Base-by-base conservation (phyloP, 1,140 invertebrate genomes). In the Lordiphosa collinella region DNA sequence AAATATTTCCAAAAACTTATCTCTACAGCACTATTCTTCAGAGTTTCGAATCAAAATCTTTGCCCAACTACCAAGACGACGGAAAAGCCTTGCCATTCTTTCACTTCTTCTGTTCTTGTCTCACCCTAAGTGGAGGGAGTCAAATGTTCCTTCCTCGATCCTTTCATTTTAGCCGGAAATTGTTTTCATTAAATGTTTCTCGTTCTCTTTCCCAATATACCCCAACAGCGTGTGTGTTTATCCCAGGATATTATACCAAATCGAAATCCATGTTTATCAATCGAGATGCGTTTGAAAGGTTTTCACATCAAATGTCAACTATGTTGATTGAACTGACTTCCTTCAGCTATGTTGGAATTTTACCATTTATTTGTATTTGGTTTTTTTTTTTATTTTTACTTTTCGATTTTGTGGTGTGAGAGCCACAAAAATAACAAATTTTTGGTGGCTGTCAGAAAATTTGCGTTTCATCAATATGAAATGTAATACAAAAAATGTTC, bases 321-420 rank as follows among this genome's bases (percentile, higher is more conserved):
- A 56, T 79, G 62, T 63, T 75, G 72, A 75, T 76, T 71, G 73
- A 71, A 76, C 52, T 35, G 61, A 60, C 60, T 63, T 7, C n/a
- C n/a, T 48, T 5, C 38, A 41, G 35, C 35, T n/a, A 50, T 35
- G 54, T 59, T 63, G 59, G 37, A 32, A 54, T 60, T 67, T 59
- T 22, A 5, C 11, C 16, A 52, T 34, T 63, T 51, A 35, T 25
- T 14, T 38, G 14, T 11, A 35, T 25, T 14, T 38, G 14, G 9
- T 35, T 34, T 25, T 40, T 10, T 29, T 36, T 48, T 37, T 25
- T 12, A 22, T 11, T 61, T 43, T 50, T 25, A n/a, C n/a, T n/a
- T n/a, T n/a, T n/a, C n/a, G 9, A 4, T 13, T 38, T 14, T 38
- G 12, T 12, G 14, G 44, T 40, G 43, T 58, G 16, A 29, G 7